Conservation (phyloP, 2,888 invertebrate genomes). For the Meandrusa payeni region DNA sequence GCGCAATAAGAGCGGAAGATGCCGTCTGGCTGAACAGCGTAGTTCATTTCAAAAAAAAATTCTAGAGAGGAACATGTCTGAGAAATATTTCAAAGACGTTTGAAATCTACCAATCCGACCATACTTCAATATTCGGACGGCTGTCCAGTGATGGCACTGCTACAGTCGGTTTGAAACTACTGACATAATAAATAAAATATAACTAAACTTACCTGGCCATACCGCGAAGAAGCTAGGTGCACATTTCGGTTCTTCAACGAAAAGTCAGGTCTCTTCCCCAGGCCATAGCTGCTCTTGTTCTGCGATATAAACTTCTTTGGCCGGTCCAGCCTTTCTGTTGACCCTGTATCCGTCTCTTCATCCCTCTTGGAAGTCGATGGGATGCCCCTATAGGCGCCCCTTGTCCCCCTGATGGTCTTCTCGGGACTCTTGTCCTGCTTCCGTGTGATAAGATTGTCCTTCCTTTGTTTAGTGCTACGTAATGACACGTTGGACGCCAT, state of each 20-base stretch:
- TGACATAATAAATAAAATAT: too few relatives aligned
- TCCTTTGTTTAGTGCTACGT: constrained; percentile 67
- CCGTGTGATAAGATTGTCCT: constrained; percentile 74
- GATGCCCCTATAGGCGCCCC: constrained; percentile 67
- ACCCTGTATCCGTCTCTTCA: constrained; percentile 63
- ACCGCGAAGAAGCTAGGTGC: constrained; percentile 72
- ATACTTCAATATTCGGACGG: too few relatives aligned
- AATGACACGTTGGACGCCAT: constrained; percentile 69
- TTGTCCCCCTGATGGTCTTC: constrained; percentile 71
- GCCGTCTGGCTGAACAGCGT: too few relatives aligned
- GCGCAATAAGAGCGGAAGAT: too few relatives aligned
- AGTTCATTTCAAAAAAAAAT: too few relatives aligned
- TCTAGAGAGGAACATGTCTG: too few relatives aligned
- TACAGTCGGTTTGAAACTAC: too few relatives aligned
- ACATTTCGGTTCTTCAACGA: constrained; percentile 73
- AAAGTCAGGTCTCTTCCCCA: constrained; percentile 74
- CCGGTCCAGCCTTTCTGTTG: constrained; percentile 72
- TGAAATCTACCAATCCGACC: too few relatives aligned
- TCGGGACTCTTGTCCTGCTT: constrained; percentile 78
- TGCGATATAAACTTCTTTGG: constrained; percentile 75
- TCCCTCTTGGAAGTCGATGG: constrained; percentile 71
- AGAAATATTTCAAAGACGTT: too few relatives aligned
- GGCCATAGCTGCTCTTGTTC: constrained; percentile 66
- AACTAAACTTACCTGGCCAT: constrained; percentile 72
- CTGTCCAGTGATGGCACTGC: too few relatives aligned